These are phyloP conservation scores for Pheosia gnoma DNA, from an alignment of 2,888 invertebrate genomes.

Conservation along the genomic window DNA sequence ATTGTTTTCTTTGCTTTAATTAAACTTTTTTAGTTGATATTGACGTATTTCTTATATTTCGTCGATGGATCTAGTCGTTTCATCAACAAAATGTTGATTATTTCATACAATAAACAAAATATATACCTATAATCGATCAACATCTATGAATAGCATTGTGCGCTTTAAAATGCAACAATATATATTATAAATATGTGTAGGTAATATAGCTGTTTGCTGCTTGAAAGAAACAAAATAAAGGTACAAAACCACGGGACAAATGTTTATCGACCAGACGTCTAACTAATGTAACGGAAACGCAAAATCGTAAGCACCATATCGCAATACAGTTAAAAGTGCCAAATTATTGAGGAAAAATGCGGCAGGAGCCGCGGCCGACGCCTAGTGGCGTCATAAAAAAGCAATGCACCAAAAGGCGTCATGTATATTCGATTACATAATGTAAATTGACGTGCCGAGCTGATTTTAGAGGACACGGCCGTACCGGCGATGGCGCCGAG, in stretches of 20 bases:
- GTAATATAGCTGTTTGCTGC: no score
- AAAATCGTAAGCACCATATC: background rate
- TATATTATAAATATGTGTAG: no score
- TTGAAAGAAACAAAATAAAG: no score
- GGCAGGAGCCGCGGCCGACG: constrained; percentile 30
- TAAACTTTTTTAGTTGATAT: no score
- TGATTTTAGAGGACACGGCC: constrained; percentile 46
- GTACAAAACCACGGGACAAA: background rate
- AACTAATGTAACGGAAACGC: background rate
- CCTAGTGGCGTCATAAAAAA: constrained; percentile 48
- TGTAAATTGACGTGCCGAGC: constrained; percentile 55
- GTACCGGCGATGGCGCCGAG: constrained; percentile 55
- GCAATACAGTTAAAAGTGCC: constrained; percentile 7
- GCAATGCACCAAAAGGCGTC: constrained; percentile 55
- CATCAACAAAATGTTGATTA: no score
- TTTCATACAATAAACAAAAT: no score
- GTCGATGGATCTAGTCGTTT: no score
- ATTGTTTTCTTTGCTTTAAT: no score
- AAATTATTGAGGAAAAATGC: constrained; percentile 20
- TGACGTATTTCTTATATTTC: no score
- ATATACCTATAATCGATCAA: no score
- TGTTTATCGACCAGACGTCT: background rate
- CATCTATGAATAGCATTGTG: no score
- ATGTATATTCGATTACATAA: constrained; percentile 76
- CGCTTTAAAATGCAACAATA: no score